Base-by-base conservation (phyloP, 2,113 vertebrate species). In the Polypterus senegalus region DNA sequence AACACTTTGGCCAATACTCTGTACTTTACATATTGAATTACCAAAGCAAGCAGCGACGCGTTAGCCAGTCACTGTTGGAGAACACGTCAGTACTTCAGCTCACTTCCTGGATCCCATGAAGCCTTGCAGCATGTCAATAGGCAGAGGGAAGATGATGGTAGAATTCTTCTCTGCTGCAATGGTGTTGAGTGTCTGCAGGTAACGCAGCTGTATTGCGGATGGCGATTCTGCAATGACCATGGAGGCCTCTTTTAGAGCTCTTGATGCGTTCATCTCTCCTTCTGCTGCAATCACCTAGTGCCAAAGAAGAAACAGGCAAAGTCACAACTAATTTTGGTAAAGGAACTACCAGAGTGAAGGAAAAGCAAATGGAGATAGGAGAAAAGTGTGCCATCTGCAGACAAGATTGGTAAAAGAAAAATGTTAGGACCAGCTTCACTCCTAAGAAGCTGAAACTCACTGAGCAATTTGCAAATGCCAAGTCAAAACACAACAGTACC, bases 91-190 rank as follows among this genome's bases (percentile, higher is more conserved):
- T 45, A 27, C 11, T 7, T 45, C 51, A 51, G 46, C 54, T 79
- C 63, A 78, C 3, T 7, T 76, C 47, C 79, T 82, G 4, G 3
- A 1, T 3, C 11, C 63, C 0, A 81, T 0, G 1, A 94, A 68
- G 10, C 74, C 74, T 43, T 89, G 86, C 79, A 94, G 61, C 85
- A 91, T 75, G 57, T 95, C 91, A 46, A 98, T 77, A 52, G 93
- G 92, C 78, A 98, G 76, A 0, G 91, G 93, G 80, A 97, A 97
- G 71, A 96, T 72, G 47, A 97, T 94, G 54, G 92, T 97, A 62
- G 92, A 95, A 73, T 92, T 95, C 67, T 97, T 93, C 72, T 94
- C 91, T 0, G 89, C 86, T 0, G 89, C 90, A 3, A 97, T 97
- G 74, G 89, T 93, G 80, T 82, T 92, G 69, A 93, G 81, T 8